Base-by-base conservation (phyloP, 37 sponge, comb jelly and placozoan genomes). In the Aplysina aerophoba region DNA sequence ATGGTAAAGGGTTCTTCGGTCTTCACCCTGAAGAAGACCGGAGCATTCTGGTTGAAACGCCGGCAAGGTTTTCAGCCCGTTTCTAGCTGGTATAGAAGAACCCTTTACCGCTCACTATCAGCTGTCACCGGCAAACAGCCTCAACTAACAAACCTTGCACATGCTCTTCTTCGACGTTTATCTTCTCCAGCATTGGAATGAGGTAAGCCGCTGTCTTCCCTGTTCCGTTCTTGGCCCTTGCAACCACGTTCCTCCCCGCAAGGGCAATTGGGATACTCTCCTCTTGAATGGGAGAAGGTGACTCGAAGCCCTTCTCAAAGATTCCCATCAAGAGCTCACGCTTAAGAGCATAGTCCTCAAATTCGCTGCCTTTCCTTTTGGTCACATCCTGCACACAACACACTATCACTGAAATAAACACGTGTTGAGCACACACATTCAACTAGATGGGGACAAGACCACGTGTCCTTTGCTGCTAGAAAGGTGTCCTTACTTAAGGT, bases 151-250 rank as follows among this genome's bases (percentile, higher is more conserved):
- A 24, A 97, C 97, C 92, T 95, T 97, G 98, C 50, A 97, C 61
- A 55, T 88, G 87, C 28, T 83, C 59, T 31, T 81, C 59, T 19
- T 92, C 86, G 38, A 92, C 86, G 81, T 94, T 88, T 0, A 93
- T 84, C 79, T 92, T 87, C 83, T 98, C 95, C 80, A 98, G 87
- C 16, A 98, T 73, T 39, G 99, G 99, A 68, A 98, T 98, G 57
- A 98, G 92, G 83, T 94, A 98, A 15, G 99, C 99, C 17, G 92
- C 99, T 30, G 99, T 98, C 85, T 98, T 98, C 20, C 99, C 99
- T 21, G 99, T 98, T 21, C 99, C 99, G 80, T 98, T 98, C 79
- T 98, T 98, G 21, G 97, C 97, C 54, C 99, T 81, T 25, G 99
- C 99, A 30, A 97, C 82, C 22, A 97, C 88, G 54, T 97, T 96